Base-by-base conservation (phyloP, 2,113 vertebrate species). In the Etheostoma cragini region DNA sequence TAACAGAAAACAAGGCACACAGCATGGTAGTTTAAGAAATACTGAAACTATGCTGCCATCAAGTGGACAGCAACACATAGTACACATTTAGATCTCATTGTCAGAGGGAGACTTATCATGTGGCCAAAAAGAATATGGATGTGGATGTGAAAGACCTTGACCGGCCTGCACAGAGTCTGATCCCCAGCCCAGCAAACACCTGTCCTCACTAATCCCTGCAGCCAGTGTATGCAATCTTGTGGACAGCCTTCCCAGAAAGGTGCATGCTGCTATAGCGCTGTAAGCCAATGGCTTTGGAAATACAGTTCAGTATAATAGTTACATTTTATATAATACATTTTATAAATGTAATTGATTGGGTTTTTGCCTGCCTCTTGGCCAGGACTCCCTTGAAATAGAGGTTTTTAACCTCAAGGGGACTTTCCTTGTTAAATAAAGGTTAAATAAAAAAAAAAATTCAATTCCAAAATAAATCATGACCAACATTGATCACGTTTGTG, bases 1-100 rank as follows among this genome's bases (percentile, higher is more conserved):
- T 8, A 8, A 24, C 6, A 53, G n/a, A 66, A 50, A 50, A 26
- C 2, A 30, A 6, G 65, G 13, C 30, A 50, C 5, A 21, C 38
- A 54, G 5, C 15, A 0, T 22, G 8, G 45, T 16, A 14, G 5
- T 42, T 22, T 6, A 7, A n/a, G 4, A 65, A 58, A 49, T 19
- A 12, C 42, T 62, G 13, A 54, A 76, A 57, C 88, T 90, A 16
- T 91, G 79, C 84, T 81, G 89, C 91, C 92, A 82, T 61, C 91
- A 47, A 69, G 92, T 92, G 94, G 90, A 80, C 24, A 21, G 5
- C 66, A 56, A 16, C 0, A 5, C 0, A 16, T 63, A 77, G 83
- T 89, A 82, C 89, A 87, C 6, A 6, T 11, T 6, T 0, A 67
- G 1, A 71, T 54, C 45, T 26, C 1, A 58, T 52, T 1, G 35